Conservation (phyloP, 2,797 vertebrate genomes). For the Pangasius krempfi region DNA sequence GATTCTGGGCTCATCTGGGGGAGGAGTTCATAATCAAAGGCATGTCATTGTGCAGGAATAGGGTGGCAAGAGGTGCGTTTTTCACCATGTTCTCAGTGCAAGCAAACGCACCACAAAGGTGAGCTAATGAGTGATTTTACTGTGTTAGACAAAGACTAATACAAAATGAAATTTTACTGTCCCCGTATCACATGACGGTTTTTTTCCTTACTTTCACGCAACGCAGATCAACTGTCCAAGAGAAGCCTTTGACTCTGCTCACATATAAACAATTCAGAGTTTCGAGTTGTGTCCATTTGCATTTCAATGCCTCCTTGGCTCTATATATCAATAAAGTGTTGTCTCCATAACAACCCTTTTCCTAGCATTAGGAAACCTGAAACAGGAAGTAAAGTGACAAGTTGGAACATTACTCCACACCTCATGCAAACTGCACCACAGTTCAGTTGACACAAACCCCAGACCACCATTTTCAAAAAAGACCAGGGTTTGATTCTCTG, state of each 20-base stretch:
- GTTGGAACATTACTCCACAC: background rate
- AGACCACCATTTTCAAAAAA: background rate
- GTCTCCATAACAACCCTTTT: background rate
- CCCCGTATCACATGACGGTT: background rate
- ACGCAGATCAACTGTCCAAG: background rate
- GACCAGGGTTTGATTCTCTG: background rate
- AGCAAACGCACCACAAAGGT: too few species aligned
- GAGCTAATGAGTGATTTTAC: background rate
- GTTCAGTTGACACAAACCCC: background rate
- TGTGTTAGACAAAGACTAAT: too few species aligned
- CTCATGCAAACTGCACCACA: background rate
- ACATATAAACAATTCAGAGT: background rate
- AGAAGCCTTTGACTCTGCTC: background rate
- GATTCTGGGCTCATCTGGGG: background rate
- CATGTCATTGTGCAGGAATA: too few species aligned
- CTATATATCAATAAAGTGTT: background rate
- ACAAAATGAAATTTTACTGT: background rate
- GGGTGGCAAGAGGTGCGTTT: too few species aligned
- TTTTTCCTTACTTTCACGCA: background rate
- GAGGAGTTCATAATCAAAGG: background rate
- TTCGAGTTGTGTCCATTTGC: background rate
- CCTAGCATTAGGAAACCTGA: background rate
- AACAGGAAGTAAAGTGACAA: background rate
- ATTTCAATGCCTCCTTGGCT: background rate
- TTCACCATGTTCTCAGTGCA: too few species aligned